Percentiles rank a stretch among this genome's conserved stretches.
Conservation (phyloP, 2,888 invertebrate genomes). For the Adineta ricciae region DNA sequence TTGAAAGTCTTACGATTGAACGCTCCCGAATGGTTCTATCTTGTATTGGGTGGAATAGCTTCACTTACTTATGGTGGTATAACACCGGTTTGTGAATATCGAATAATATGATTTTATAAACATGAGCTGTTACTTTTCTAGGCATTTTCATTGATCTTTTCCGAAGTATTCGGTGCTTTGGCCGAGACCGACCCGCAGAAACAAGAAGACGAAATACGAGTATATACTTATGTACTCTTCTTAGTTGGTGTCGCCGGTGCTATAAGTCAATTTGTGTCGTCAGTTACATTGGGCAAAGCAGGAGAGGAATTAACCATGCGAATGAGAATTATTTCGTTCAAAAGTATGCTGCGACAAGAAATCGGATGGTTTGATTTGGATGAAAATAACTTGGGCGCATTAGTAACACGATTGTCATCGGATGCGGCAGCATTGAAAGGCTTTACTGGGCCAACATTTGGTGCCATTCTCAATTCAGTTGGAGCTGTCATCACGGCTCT, state of each 20-base stretch:
- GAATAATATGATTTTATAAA: background rate
- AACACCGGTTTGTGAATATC: background rate
- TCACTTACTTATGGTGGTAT: background rate
- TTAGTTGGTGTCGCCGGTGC: background rate
- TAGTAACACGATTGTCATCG: background rate
- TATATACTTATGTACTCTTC: background rate
- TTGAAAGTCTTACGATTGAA: background rate
- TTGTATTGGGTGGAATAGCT: slow-evolving; percentile 17
- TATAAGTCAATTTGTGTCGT: background rate
- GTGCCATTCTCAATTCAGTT: slow-evolving; percentile 45
- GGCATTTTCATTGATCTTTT: background rate
- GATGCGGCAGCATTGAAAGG: background rate
- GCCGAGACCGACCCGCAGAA: background rate
- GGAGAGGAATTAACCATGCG: slow-evolving; percentile 10
- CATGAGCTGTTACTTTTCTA: no score
- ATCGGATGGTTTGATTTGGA: slow-evolving; percentile 19
- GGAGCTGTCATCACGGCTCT: slow-evolving; percentile 48
- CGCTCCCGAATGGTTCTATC: slow-evolving; percentile 4
- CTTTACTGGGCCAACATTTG: slow-evolving; percentile 48
- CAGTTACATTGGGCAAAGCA: background rate
- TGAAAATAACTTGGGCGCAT: slow-evolving; percentile 1
- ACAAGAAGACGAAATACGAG: background rate
- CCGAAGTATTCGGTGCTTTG: background rate
- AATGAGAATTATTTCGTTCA: background rate
- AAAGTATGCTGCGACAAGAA: slow-evolving; percentile 4